A percentile compares a stretch with the other conserved stretches of the same genome.
Conservation (phyloP, 2,888 invertebrate species). For the Mythimna vitellina region DNA sequence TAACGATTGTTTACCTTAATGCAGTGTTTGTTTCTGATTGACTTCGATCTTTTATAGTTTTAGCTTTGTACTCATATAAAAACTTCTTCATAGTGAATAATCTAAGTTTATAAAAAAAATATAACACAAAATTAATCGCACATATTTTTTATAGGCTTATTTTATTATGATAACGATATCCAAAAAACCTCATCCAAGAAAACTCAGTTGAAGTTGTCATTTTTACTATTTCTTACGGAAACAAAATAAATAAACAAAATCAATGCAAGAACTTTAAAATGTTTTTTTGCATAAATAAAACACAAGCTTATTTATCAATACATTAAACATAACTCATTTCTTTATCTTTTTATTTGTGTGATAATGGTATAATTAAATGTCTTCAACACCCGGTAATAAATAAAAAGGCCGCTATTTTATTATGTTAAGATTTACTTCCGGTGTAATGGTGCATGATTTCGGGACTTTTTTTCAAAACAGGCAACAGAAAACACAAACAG, state of each 20-base stretch:
- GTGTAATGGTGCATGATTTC: not conserved
- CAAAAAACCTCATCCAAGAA: constrained; percentile 10
- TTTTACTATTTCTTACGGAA: constrained; percentile 35
- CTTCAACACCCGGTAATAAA: too few relatives aligned
- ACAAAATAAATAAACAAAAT: constrained; percentile 23
- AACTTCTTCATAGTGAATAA: constrained; percentile 82
- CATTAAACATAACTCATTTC: not conserved
- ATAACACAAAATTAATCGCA: constrained; percentile 23
- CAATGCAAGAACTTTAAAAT: constrained; percentile 14
- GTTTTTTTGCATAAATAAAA: not conserved
- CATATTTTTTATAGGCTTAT: constrained; percentile 22
- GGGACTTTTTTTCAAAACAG: not conserved
- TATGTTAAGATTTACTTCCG: constrained; percentile 13
- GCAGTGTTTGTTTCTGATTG: constrained; percentile 76
- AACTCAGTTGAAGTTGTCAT: constrained; percentile 42
- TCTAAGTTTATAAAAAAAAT: constrained; percentile 6
- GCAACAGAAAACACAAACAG: not conserved
- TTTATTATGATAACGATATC: constrained; percentile 8
- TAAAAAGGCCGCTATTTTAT: not conserved
- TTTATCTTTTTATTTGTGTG: not conserved
- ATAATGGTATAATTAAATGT: not conserved
- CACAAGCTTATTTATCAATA: not conserved
- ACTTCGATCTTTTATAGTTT: constrained; percentile 65
- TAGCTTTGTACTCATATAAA: constrained; percentile 83
- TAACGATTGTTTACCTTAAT: constrained; percentile 73